Conservation (phyloP, 2,888 invertebrate species). For the Nemurella pictetii region DNA sequence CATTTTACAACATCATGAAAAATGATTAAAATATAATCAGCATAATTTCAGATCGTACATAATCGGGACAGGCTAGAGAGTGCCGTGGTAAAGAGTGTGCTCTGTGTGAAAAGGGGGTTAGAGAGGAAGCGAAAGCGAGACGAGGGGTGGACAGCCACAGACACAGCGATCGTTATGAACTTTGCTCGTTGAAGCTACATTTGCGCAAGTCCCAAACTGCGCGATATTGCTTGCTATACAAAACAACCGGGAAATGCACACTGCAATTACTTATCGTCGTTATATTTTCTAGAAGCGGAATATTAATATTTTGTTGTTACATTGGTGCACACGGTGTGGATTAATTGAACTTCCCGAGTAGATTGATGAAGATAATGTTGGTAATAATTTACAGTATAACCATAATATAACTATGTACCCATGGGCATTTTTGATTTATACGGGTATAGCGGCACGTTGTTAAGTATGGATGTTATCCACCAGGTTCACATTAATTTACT, state of each 20-base stretch:
- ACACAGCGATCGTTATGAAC: conserved; percentile 32
- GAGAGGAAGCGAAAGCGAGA: conserved; percentile 31
- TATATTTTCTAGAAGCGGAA: neutral
- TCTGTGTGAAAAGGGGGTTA: neutral
- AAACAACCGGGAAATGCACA: neutral
- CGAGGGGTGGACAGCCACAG: conserved; percentile 34
- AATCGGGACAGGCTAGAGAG: neutral
- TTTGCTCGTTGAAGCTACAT: neutral
- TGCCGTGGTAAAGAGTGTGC: neutral
- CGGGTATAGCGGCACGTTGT: neutral
- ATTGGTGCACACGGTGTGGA: neutral
- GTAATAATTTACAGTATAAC: neutral
- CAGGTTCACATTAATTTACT: neutral
- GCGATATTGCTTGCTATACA: neutral
- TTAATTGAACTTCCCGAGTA: neutral
- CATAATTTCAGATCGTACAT: neutral
- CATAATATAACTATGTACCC: neutral
- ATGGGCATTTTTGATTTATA: neutral
- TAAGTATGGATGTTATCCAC: neutral
- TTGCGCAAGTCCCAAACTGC: neutral
- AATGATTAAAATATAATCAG: conserved; percentile 11
- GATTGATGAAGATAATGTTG: neutral
- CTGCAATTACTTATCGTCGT: neutral
- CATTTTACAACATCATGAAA: conserved; percentile 5
- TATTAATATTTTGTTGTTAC: neutral